Base-by-base conservation (phyloP, 2,113 vertebrate species). In the Bujurquina vittata region DNA sequence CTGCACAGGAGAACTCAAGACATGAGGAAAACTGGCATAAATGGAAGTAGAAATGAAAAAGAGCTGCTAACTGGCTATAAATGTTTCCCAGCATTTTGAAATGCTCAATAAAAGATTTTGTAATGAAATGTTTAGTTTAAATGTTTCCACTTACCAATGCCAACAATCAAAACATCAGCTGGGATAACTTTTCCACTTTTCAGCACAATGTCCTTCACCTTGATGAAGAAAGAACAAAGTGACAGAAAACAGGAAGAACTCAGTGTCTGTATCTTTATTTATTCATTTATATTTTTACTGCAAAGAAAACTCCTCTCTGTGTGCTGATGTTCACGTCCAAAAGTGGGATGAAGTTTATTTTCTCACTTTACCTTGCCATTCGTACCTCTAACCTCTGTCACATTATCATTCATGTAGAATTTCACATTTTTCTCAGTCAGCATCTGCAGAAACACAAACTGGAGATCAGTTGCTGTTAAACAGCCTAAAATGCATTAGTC, bases 171-270 rank as follows among this genome's bases (percentile, higher is more conserved):
- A 73, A 97, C 87, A 26, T 97, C 96, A 7, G 95, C 94, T 60
- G 93, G 94, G n/a, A 97, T 83, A 10, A 80, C 87, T 65, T 87
- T 67, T 61, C 96, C 95, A 0, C 92, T 95, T 90, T 85, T 93
- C 62, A 97, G 93, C 31, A 95, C 75, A 46, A 96, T 94, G 5
- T 96, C 95, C 31, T 94, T 80, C 35, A 97, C 95, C 97, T 97
- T 84, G 18, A 81, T 22, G 29, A 55, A 22, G 46, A 79, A 55
- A 73, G 14, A 11, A 56, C 4, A 20, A 15, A 0, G 3, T 75
- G 43, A 80, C 17, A 56, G 7, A 60, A 8, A 10, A 29, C n/a
- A 76, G 4, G 12, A 57, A 65, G 43, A 67, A 72, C 46, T 54
- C 0, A 31, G 43, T 31, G 65, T 52, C 31, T 52, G 26, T 29